Base-by-base conservation (phyloP, 2,797 vertebrate species). In the Epinephelus malabaricus region DNA sequence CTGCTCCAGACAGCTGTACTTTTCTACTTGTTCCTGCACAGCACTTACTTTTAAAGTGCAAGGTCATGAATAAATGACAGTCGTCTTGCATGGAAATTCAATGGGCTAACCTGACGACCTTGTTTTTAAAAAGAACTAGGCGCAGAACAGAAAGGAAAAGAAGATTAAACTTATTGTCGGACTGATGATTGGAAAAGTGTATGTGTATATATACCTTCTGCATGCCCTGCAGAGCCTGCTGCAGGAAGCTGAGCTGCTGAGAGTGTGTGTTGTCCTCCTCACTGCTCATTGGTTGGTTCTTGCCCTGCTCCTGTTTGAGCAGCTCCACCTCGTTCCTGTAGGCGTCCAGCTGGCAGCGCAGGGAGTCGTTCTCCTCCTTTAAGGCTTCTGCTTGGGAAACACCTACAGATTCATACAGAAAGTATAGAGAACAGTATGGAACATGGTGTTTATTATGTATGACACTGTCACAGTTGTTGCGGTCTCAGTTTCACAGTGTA, bases 171-270 rank as follows among this genome's bases (percentile, higher is more conserved):
- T n/a, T 25, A 73, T 40, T 79, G 68, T 9, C 51, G 34, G 59
- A 25, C 2, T 15, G 46, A 56, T 62, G 69, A 30, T 43, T 70
- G 58, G 11, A 56, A 64, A 79, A 38, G 27, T 43, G 19, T 54
- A 25, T 67, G 25, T 56, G 4, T 40, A 4, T 4, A 1, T 94
- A 1, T 94, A 98, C 97, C 96, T 97, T 97, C 90, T 99, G 97
- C 98, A 98, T 98, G 88, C 97, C 97, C 91, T 98, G 97, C 75
- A 98, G 94, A 55, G 97, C 97, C 93, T 99, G 97, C 89, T 99
- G 97, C 17, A 99, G 95, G 89, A 99, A 97, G 86, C 94, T 97
- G 92, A 99, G 95, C 88, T 99, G 97, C 90, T 99, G 97, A 17
- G 97, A 96, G 89, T 96, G 97, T 30, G 95, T 96, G 79, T 89